Evolutionary conservation across 1,140 invertebrate genomes (phyloP).

Genomic region (Planococcus citri): DNA sequence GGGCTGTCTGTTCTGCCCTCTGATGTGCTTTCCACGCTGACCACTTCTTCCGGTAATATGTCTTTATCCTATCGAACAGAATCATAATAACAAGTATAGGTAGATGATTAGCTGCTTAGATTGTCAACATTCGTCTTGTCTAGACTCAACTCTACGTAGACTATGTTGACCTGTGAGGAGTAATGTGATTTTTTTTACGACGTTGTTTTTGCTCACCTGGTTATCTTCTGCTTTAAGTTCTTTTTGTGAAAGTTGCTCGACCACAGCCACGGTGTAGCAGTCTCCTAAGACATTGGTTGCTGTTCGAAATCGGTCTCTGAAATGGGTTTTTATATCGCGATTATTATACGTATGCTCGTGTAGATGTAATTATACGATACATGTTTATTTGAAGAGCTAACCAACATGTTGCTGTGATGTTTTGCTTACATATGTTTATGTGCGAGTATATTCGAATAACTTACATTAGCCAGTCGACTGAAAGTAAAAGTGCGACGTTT

Average conservation of each 20-base stretch:
- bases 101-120: too few species aligned
- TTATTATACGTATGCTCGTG: too few species aligned
- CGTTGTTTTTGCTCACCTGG: background rate
- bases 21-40: background rate
- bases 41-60: background rate
- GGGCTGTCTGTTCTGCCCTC: background rate
- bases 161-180: too few species aligned
- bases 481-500: conserved; percentile 72
- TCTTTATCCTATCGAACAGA: background rate
- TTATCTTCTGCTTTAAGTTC: conserved; percentile 39
- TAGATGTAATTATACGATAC: too few species aligned
- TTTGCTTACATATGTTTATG: too few species aligned
- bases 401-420: too few species aligned
- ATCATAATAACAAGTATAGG: too few species aligned
- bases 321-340: background rate
- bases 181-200: too few species aligned
- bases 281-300: conserved; percentile 82
- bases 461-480: conserved; percentile 85
- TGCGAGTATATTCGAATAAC: conserved; percentile 29
- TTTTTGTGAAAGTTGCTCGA: conserved; percentile 67
- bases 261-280: conserved; percentile 72
- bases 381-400: too few species aligned
- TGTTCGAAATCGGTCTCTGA: conserved; percentile 70
- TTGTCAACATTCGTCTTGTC: too few species aligned
- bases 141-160: too few species aligned